phyloP scores from a whole-genome alignment of 2,113 vertebrate genomes.

The Cheilinus undulatus region DNA sequence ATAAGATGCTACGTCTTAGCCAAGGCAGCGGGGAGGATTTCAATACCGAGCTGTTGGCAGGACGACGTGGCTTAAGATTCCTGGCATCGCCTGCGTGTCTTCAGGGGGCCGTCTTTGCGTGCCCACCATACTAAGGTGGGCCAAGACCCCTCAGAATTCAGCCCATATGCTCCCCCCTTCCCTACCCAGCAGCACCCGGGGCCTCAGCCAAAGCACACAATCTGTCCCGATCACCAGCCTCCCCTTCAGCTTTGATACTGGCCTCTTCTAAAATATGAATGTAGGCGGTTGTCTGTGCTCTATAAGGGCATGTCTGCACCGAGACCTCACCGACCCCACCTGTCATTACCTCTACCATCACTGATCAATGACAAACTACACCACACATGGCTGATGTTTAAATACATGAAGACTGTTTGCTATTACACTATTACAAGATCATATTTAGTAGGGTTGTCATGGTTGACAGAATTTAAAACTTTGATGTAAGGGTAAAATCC shows the following conservation, averaged over 20 bases:
- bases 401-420: no score
- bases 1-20: conserved; percentile 45
- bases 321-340: conserved; percentile 25
- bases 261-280: conserved; percentile 61
- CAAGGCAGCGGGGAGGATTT: conserved; percentile 65
- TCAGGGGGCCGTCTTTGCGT: conserved; percentile 67
- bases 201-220: conserved; percentile 79
- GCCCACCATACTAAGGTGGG: conserved; percentile 76
- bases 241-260: conserved; percentile 64
- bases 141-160: conserved; percentile 76
- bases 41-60: conserved; percentile 65
- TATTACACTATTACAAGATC: no score
- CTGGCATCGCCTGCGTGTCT: conserved; percentile 73
- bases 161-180: conserved; percentile 79
- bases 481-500: no score
- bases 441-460: no score
- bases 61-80: conserved; percentile 62
- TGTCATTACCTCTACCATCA: conserved; percentile 7
- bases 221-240: conserved; percentile 73
- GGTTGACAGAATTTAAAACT: no score
- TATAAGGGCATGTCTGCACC: conserved; percentile 52
- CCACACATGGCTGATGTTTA: not conserved
- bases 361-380: conserved; percentile 18
- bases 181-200: conserved; percentile 61
- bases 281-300: conserved; percentile 44